These are phyloP conservation scores for Aporrectodea caliginosa DNA, from an alignment of 1,140 invertebrate genomes.

Conservation along the genomic window DNA sequence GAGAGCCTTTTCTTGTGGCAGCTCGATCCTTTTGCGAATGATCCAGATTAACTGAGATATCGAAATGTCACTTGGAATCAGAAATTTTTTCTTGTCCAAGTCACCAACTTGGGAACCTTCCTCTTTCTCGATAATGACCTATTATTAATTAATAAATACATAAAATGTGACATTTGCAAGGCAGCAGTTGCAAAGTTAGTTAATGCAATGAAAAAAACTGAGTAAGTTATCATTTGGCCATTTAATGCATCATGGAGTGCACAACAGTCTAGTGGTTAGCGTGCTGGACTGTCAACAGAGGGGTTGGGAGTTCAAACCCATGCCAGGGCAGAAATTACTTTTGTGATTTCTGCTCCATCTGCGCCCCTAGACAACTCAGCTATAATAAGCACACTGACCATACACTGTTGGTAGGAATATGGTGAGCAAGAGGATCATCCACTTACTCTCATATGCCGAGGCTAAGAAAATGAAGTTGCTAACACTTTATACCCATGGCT, in stretches of 20 bases:
- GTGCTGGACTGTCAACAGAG: no score
- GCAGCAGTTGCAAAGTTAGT: background rate
- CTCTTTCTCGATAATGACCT: constrained; percentile 59
- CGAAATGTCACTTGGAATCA: constrained; percentile 59
- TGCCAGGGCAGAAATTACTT: no score
- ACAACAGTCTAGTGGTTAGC: no score
- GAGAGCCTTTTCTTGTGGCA: constrained; percentile 58
- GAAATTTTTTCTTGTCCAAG: constrained; percentile 59
- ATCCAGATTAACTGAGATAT: constrained; percentile 62
- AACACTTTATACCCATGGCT: no score
- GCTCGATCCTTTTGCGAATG: constrained; percentile 57
- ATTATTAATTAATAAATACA: no score
- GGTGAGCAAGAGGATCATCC: background rate
- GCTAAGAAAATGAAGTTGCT: no score
- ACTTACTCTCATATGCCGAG: no score
- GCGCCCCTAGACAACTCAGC: no score
- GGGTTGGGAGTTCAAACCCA: no score
- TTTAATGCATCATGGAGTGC: constrained; percentile 16
- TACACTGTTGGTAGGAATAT: no score
- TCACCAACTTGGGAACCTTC: constrained; percentile 55
- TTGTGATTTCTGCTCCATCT: no score
- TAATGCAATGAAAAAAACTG: background rate
- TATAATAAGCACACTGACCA: no score
- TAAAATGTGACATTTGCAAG: constrained; percentile 8
- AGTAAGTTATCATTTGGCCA: background rate